Evolutionary conservation across 2,888 invertebrate genomes (phyloP), one percentile per base, ranked within the genome.

Genomic region (Clostera curtula): DNA sequence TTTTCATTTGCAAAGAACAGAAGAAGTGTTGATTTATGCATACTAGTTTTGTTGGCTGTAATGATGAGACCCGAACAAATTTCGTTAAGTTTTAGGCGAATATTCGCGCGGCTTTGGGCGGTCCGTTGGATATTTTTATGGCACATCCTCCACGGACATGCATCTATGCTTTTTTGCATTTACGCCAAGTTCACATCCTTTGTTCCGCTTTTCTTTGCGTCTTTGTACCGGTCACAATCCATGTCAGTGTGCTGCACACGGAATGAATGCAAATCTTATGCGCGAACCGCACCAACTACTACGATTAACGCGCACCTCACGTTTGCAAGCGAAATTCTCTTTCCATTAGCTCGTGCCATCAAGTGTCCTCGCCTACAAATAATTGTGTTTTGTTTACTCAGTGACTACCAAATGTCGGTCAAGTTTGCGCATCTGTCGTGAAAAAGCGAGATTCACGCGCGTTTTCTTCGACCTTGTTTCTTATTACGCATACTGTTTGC

Each of bases 241-340:
- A 65, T 75, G 76, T 66, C 62, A 75, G 61, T 67, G 60, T 68
- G 74, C 56, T 70, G 63, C 56, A 57, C 56, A 62, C 69, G 68
- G 68, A 70, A 67, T 65, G 76, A 74, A 80, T 77, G 74, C 59
- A 65, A 76, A 77, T 51, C 47, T 49, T 56, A 72, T 42, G 57
- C 68, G 71, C 63, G 47, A 67, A 64, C 45, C 34, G 41, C 25
- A 22, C 31, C 31, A 25, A 25, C 23, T 29, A 3, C n/a, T 31
- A 24, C 24, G 38, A 46, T 61, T 27, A 35, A 53, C 49, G 72
- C 62, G 60, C 68, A 20, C 34, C 43, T 41, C 74, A 71, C 69
- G 72, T 52, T 40, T 10, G 43, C 34, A 38, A 55, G 64, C 61
- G 68, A 70, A 68, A 72, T 69, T 68, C 52, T 60, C 62, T 51